Conservation (phyloP, 2,113 vertebrate genomes). For the Lanius ludovicianus region DNA sequence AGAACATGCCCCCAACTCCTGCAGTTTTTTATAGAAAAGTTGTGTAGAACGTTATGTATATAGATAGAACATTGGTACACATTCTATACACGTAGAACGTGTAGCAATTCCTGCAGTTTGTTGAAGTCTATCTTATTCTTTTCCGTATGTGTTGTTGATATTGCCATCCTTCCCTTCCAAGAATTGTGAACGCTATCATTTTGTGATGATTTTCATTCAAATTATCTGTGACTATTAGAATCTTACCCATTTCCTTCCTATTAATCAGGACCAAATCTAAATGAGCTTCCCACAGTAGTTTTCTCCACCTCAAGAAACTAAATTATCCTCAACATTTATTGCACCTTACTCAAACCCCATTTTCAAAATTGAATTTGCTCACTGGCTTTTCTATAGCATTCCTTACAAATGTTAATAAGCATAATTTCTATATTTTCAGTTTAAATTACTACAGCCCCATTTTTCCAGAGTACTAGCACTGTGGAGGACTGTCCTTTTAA, state of each 20-base stretch:
- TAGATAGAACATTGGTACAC: too few relatives aligned
- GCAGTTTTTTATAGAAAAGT: neutral
- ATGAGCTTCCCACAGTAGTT: slow-evolving; percentile 59
- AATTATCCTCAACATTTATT: slow-evolving; percentile 65
- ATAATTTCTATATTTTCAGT: slow-evolving; percentile 44
- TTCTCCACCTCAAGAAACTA: slow-evolving; percentile 61
- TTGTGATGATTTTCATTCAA: slow-evolving; percentile 51
- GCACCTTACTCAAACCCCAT: slow-evolving; percentile 59
- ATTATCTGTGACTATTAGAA: slow-evolving; percentile 50
- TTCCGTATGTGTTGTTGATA: neutral
- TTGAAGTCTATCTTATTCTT: neutral
- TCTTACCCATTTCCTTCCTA: slow-evolving; percentile 36
- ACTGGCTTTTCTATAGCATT: slow-evolving; percentile 39
- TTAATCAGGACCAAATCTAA: slow-evolving; percentile 66
- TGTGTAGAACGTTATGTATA: too few relatives aligned
- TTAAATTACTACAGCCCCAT: slow-evolving; percentile 13
- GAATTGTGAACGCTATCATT: neutral
- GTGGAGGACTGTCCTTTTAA: neutral
- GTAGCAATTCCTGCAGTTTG: neutral
- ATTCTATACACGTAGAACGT: too few relatives aligned
- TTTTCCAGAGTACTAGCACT: slow-evolving; percentile 27
- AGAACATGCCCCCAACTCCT: neutral
- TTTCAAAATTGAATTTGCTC: slow-evolving; percentile 61
- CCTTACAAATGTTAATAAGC: slow-evolving; percentile 56
- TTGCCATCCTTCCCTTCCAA: neutral